These are phyloP conservation scores for Thereuonema tuberculata DNA, from an alignment of 1,140 invertebrate genomes.

Conservation along the genomic window DNA sequence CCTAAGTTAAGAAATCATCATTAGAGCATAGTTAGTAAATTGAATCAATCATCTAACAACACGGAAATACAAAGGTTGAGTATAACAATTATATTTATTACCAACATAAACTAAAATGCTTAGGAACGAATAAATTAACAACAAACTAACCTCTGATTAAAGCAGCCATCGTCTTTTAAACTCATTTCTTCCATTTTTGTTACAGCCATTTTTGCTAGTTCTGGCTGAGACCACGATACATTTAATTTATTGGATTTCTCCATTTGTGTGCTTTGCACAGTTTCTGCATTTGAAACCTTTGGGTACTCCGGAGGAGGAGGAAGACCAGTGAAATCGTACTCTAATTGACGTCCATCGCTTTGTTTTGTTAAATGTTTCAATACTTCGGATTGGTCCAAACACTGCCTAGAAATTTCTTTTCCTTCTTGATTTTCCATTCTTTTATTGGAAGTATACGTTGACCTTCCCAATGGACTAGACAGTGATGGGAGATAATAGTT, in stretches of 20 bases:
- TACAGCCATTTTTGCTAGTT: constrained; percentile 38
- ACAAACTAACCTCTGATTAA: no score
- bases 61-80: no score
- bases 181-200: no score
- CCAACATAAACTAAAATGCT: no score
- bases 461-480: background rate
- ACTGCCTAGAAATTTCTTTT: constrained; percentile 70
- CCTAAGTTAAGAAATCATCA: no score
- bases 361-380: constrained; percentile 72
- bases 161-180: no score
- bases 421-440: no score
- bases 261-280: background rate
- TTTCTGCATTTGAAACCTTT: constrained; percentile 13
- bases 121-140: no score
- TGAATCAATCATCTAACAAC: background rate
- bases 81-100: no score
- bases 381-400: constrained; percentile 65
- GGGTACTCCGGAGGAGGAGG: constrained; percentile 21
- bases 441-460: constrained; percentile 14
- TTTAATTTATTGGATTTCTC: background rate
- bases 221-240: constrained; percentile 60
- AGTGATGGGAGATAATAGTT: background rate
- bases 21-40: no score
- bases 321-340: background rate
- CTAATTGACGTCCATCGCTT: background rate